Percentiles rank a stretch among this genome's conserved stretches.
Conservation (phyloP, 1,140 invertebrate genomes). For the Eupristina koningsbergeri region DNA sequence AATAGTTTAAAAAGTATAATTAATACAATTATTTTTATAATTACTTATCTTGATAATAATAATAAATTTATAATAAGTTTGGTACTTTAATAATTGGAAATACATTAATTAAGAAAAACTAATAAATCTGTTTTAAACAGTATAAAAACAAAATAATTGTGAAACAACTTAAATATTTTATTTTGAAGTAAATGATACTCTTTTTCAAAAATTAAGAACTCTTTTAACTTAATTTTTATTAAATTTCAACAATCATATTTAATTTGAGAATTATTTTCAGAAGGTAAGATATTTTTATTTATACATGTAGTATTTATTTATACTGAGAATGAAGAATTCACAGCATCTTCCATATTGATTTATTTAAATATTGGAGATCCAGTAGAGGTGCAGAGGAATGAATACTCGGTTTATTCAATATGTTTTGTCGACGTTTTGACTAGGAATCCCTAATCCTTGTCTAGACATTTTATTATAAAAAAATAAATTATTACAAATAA, state of each 20-base stretch:
- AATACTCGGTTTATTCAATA: no score
- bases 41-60: no score
- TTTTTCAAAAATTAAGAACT: not conserved
- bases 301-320: not conserved
- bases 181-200: not conserved
- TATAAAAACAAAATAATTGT: no score
- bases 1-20: not conserved
- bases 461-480: no score
- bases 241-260: not conserved
- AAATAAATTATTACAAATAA: no score
- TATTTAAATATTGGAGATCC: no score
- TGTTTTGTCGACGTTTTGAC: no score
- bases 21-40: not conserved
- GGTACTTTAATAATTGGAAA: not conserved
- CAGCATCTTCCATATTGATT: no score
- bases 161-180: not conserved
- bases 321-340: not conserved
- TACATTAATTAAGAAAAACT: not conserved
- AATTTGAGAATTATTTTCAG: conserved; percentile 5
- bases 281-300: not conserved
- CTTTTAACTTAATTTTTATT: not conserved
- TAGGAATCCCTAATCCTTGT: no score
- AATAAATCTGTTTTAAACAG: no score
- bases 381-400: no score
- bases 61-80: no score